phyloP scores from a whole-genome alignment of 2,888 invertebrate species.

The Drosophila flavopinicola region DNA sequence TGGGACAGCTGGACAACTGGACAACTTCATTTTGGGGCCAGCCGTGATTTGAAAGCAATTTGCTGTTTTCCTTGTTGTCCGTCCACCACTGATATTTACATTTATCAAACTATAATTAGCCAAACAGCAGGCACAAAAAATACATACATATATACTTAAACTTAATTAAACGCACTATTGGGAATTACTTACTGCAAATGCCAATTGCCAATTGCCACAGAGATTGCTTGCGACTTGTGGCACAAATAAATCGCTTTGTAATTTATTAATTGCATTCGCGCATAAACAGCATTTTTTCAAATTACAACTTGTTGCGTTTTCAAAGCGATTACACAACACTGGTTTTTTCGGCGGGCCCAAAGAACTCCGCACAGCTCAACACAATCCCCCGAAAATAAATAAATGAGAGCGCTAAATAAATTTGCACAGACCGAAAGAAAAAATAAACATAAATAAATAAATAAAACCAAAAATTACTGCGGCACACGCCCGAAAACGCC shows the following conservation, averaged over 20 bases:
- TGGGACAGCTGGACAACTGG: conserved; percentile 62
- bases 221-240: background rate
- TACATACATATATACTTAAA: background rate
- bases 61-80: conserved; percentile 59
- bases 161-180: conserved; percentile 31
- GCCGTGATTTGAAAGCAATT: conserved; percentile 67
- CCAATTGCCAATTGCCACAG: conserved; percentile 30
- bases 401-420: conserved; percentile 52
- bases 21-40: conserved; percentile 69
- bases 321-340: conserved; percentile 61
- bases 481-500: conserved; percentile 70
- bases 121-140: conserved; percentile 35
- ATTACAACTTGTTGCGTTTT: conserved; percentile 46
- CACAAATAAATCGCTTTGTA: conserved; percentile 52
- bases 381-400: conserved; percentile 40
- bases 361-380: conserved; percentile 55
- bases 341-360: conserved; percentile 24
- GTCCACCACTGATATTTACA: conserved; percentile 7
- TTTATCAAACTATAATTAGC: conserved; percentile 38
- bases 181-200: conserved; percentile 14
- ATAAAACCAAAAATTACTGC: conserved; percentile 33
- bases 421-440: conserved; percentile 24
- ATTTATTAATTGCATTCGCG: conserved; percentile 69
- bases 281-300: conserved; percentile 47
- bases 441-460: conserved; percentile 27